Base-by-base conservation (phyloP, 2,888 invertebrate genomes). In the Odontomyia ornata region DNA sequence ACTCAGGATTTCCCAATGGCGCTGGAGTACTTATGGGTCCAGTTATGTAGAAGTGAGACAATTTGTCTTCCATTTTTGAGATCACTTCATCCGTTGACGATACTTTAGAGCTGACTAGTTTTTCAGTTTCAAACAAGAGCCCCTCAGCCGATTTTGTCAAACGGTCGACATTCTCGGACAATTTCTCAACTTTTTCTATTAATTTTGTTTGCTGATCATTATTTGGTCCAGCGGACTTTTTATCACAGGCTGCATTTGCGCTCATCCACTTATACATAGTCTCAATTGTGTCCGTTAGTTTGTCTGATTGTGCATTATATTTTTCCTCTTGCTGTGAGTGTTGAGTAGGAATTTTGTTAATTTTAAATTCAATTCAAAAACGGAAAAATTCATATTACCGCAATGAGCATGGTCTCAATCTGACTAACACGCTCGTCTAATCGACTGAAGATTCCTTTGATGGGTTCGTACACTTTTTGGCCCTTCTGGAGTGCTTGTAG, bases 391-490 rank as follows among this genome's bases (percentile, higher is more conserved):
- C 47, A 7, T 9, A 36, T 84, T 83, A 92, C 92, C 89, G 92
- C 91, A 82, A 93, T 89, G 75, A 94, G 86, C 84, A 93, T 90
- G 69, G 93, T 93, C 85, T 95, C 94, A 5, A 95, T 91, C 80
- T 92, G 92, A 15, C 91, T 91, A 73, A 95, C 87, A 77, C 93
- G 88, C 79, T 94, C 94, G 82, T 95, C 95, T 60, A 95, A 86
- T 67, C 93, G 88, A 0, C 89, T 89, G 57, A 94, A 89, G 77
- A 91, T 90, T 9, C 92, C 91, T 80, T 91, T 92, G 67, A 93
- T 87, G 0, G 91, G 92, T 81, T 93, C 93, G 60, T 93, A 86
- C 0, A 89, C 89, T 80, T 91, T 89, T 80, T 93, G 91, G 75
- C 93, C 90, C 84, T 93, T 94, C 80, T 94, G 94, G 65, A 95